Percentiles rank a stretch among this genome's conserved stretches.
These are phyloP conservation scores for Propsilocerus akamusi DNA, from an alignment of 1,140 invertebrate species.

Conservation along the genomic window DNA sequence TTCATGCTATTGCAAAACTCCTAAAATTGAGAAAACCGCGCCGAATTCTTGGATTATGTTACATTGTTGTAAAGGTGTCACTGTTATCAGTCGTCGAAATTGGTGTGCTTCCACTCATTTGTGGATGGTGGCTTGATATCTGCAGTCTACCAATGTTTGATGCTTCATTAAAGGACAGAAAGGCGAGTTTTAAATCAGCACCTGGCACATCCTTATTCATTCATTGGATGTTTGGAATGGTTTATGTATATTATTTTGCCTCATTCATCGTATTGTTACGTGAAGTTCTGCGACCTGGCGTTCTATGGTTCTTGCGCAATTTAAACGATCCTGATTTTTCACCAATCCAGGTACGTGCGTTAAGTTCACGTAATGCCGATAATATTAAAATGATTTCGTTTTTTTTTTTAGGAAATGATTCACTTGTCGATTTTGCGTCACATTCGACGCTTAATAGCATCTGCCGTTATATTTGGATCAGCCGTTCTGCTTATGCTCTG, in stretches of 20 bases:
- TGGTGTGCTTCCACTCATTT: slow-evolving; percentile 87
- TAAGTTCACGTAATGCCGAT: too few relatives aligned
- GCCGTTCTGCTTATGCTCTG: slow-evolving; percentile 91
- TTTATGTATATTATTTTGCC: slow-evolving; percentile 98
- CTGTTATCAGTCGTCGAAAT: slow-evolving; percentile 87
- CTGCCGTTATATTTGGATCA: slow-evolving; percentile 90
- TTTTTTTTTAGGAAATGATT: slow-evolving; percentile 71
- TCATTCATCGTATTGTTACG: slow-evolving; percentile 86
- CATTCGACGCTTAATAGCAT: slow-evolving; percentile 72
- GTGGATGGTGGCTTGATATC: slow-evolving; percentile 98
- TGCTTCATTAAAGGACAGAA: slow-evolving; percentile 70
- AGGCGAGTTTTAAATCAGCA: slow-evolving; percentile 68
- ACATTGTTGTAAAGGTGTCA: slow-evolving; percentile 94
- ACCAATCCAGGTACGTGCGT: slow-evolving; percentile 88
- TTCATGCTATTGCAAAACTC: slow-evolving; percentile 61
- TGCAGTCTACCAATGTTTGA: slow-evolving; percentile 93
- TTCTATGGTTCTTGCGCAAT: slow-evolving; percentile 92
- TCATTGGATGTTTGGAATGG: slow-evolving; percentile 98
- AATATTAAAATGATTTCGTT: slow-evolving; percentile 6
- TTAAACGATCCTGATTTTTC: slow-evolving; percentile 98
- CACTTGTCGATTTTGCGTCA: slow-evolving; percentile 87
- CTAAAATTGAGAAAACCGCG: slow-evolving; percentile 63
- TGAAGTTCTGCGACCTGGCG: slow-evolving; percentile 87
- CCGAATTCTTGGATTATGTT: slow-evolving; percentile 79
- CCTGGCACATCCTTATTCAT: slow-evolving; percentile 96